Evolutionary conservation across 2,888 invertebrate species (phyloP), one percentile per base, ranked within the genome.

Genomic region (Mythimna albipuncta): DNA sequence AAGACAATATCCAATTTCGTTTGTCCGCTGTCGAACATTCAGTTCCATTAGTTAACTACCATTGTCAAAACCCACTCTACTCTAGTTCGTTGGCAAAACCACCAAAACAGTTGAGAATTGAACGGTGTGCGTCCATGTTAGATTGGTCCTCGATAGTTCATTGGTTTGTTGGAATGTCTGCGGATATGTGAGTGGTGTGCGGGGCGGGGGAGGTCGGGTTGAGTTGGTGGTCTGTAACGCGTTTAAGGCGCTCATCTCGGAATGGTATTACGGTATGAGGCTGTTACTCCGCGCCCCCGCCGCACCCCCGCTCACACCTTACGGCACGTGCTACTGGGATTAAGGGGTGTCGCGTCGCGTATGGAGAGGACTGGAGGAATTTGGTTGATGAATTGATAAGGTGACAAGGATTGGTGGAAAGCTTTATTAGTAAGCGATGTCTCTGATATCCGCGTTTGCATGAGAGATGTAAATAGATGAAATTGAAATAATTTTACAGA

Each of bases 181-280:
- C 74, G 73, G 73, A 73, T 65, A 67, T 76, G 66, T 71, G 66
- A 72, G 82, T 77, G 69, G 50, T 82, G 81, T 72, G 77, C 63
- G 82, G 83, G 80, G 63, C 5, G 69, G 19, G 80, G 75, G 52
- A 85, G 93, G 86, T 92, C 93, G 88, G 55, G 86, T 81, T 90
- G 79, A 35, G 76, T 74, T 92, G 94, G 95, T 85, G 88, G 90
- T 89, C 88, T 89, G 87, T 95, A 95, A 96, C 93, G 88, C 90
- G 91, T 95, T 95, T 95, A 95, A 95, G 95, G 94, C 94, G 93
- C 92, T 95, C 95, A 95, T 96, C 95, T 95, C 95, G 93, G 92
- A 95, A 95, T 95, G 94, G 95, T 93, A 95, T 96, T 95, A 96
- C 92, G 90, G 93, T 89, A 92, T 92, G 92, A 92, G 89, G 91